Conservation (phyloP, 2,888 invertebrate species). For the Dichetophora obliterata region DNA sequence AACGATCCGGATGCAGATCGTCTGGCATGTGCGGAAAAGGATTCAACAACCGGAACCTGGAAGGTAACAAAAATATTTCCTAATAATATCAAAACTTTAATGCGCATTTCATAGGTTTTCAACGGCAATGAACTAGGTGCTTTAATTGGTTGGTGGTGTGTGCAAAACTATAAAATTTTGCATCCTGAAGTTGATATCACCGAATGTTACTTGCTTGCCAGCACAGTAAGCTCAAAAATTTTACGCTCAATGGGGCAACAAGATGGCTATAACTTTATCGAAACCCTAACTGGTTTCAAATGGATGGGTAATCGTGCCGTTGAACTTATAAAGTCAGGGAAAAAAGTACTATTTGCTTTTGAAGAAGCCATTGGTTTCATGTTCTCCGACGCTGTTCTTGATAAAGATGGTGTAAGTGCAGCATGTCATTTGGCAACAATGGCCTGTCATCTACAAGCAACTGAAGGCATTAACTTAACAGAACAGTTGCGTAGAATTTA, state of each 20-base stretch:
- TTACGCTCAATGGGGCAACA: constrained; percentile 82
- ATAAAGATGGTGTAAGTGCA: constrained; percentile 97
- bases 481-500: constrained; percentile 84
- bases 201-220: constrained; percentile 87
- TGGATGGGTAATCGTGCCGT: constrained; percentile 96
- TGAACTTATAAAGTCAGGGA: constrained; percentile 79
- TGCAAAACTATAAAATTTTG: constrained; percentile 73
- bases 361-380: constrained; percentile 99
- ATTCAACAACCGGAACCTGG: constrained; percentile 63
- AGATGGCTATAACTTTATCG: constrained; percentile 83
- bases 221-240: constrained; percentile 97
- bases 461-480: constrained; percentile 73
- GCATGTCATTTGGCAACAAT: constrained; percentile 85
- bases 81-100: not conserved
- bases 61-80: constrained; percentile 50
- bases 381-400: constrained; percentile 89
- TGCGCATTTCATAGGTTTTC: constrained; percentile 72
- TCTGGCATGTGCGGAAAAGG: constrained; percentile 91
- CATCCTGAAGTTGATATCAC: constrained; percentile 70
- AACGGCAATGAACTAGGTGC: constrained; percentile 96
- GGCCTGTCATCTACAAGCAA: constrained; percentile 77
- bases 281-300: constrained; percentile 98
- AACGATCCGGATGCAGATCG: constrained; percentile 99
- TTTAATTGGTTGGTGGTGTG: constrained; percentile 93
- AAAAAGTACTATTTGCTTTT: constrained; percentile 90